Conservation (phyloP, 1,140 invertebrate genomes). For the Drosophila baimaii region DNA sequence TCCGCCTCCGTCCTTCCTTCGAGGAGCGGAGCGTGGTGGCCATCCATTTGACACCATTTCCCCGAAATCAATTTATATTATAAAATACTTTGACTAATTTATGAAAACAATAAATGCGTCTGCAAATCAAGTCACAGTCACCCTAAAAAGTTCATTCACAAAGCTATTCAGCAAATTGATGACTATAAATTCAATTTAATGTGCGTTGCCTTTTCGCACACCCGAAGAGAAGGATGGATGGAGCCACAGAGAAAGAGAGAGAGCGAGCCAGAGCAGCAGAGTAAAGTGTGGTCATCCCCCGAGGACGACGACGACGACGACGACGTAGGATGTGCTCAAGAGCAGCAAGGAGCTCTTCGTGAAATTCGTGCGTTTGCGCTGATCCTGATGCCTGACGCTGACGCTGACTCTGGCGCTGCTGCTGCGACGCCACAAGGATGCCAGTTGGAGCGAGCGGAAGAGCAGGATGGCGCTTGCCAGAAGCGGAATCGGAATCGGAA, state of each 20-base stretch:
- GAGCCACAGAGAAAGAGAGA: conserved; percentile 15
- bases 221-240: conserved; percentile 14
- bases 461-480: conserved; percentile 36
- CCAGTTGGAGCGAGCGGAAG: conserved; percentile 48
- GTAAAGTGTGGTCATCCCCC: conserved; percentile 41
- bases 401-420: neutral
- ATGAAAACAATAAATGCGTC: conserved; percentile 79
- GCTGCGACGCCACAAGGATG: conserved; percentile 43
- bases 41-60: conserved; percentile 62
- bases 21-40: neutral
- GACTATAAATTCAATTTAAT: conserved; percentile 83
- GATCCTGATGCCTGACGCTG: conserved; percentile 15
- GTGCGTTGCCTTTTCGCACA: conserved; percentile 73
- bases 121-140: conserved; percentile 69
- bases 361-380: conserved; percentile 63
- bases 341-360: conserved; percentile 26
- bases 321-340: conserved; percentile 30
- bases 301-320: neutral
- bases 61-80: conserved; percentile 75
- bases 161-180: conserved; percentile 80
- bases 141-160: conserved; percentile 78
- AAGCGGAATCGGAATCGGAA: conserved; percentile 19
- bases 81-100: conserved; percentile 81
- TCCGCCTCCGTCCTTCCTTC: too few species aligned
- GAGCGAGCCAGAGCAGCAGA: conserved; percentile 5